These are phyloP conservation scores for Willowsia nigromaculata DNA, from an alignment of 2,888 invertebrate genomes.

Conservation along the genomic window DNA sequence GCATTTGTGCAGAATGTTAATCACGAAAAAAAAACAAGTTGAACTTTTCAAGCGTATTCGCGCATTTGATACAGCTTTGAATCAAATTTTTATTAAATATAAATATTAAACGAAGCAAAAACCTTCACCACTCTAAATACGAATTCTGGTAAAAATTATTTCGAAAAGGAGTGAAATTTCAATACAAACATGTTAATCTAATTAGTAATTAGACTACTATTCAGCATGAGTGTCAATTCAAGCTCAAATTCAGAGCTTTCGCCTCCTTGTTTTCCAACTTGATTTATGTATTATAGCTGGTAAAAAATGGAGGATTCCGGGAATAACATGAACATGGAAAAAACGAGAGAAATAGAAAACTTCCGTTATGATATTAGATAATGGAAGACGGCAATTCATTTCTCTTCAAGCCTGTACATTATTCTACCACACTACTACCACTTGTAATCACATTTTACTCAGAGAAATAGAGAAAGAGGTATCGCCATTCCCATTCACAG, in stretches of 20 bases:
- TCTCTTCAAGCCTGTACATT: not conserved
- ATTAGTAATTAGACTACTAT: not conserved
- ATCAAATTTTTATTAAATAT: too few relatives aligned
- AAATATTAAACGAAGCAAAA: not conserved
- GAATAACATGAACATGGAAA: not conserved
- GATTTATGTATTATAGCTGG: not conserved
- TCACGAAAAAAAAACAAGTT: not conserved
- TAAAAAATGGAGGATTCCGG: not conserved
- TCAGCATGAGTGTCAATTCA: not conserved
- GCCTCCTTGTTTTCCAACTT: not conserved
- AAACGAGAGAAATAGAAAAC: not conserved
- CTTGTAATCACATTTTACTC: constrained; percentile 14
- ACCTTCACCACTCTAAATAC: too few relatives aligned
- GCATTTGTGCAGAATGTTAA: not conserved
- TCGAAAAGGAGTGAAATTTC: not conserved
- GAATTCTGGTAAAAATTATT: too few relatives aligned
- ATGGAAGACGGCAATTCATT: not conserved
- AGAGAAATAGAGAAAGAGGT: not conserved
- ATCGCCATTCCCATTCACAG: not conserved
- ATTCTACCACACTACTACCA: not conserved
- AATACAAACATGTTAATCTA: not conserved
- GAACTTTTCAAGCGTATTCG: too few relatives aligned
- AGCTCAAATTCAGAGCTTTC: not conserved
- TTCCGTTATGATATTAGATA: constrained; percentile 17
- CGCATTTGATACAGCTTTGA: too few relatives aligned